Evolutionary conservation across 2,797 vertebrate species (phyloP).

Genomic region (Pangasius djambal): DNA sequence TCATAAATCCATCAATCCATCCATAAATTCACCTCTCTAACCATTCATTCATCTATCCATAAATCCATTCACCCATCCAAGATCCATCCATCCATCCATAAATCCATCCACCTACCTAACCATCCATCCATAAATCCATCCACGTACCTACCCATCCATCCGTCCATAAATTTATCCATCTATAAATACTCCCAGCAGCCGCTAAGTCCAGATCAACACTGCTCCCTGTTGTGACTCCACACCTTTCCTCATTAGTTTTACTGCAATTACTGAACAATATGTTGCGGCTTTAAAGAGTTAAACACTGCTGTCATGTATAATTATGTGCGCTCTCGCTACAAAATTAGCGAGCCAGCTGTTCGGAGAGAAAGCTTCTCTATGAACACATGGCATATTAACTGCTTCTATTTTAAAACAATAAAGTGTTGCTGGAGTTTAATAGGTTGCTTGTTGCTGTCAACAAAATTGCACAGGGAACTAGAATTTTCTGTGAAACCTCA

Average conservation of each 20-base stretch:
- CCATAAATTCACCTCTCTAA: not conserved
- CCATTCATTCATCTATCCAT: not conserved
- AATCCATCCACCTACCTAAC: not conserved
- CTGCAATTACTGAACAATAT: constrained; percentile 5
- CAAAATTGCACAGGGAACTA: not conserved
- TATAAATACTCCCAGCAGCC: not conserved
- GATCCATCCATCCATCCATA: not conserved
- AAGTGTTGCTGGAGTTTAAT: constrained; percentile 9
- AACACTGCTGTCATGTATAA: constrained; percentile 24
- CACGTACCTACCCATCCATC: not conserved
- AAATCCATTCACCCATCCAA: not conserved
- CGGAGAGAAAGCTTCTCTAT: not conserved
- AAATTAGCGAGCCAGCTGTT: constrained; percentile 11
- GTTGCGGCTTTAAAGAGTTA: constrained; percentile 11
- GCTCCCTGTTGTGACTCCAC: not conserved
- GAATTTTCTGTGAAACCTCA: not conserved
- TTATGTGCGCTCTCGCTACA: constrained; percentile 10
- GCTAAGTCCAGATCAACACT: not conserved
- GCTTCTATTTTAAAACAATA: constrained; percentile 6
- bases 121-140: not conserved
- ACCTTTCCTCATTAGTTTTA: not conserved
- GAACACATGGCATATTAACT: constrained; percentile 3
- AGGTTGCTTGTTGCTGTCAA: not conserved
- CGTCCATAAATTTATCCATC: not conserved
- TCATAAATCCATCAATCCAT: not conserved